Evolutionary conservation across 2,888 invertebrate genomes (phyloP), one percentile per base, ranked within the genome.

Genomic region (Dryadula phaetusa): DNA sequence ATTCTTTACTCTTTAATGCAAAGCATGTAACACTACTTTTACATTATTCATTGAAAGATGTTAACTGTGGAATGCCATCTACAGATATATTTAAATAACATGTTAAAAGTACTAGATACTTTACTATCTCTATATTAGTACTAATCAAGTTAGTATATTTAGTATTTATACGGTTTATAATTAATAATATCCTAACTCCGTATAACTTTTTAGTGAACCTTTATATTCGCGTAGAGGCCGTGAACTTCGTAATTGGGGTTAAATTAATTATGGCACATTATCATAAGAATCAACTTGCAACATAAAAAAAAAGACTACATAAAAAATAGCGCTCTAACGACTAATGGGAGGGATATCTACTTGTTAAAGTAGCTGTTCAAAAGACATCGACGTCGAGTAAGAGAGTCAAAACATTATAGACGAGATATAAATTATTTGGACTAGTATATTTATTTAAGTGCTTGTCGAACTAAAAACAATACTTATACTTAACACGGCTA

Each of bases 261-360:
- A 90, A 91, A 85, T 84, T 85, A 87, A 88, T 90, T 88, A 88
- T 83, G 86, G 76, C 81, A 79, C 76, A 74, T 85, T 84, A 83
- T 78, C 79, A 22, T 7, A 22, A 80, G 74, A 70, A 79, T 71
- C 76, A 79, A 80, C 78, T 74, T 74, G 73, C 74, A 73, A 73
- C 70, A 77, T 75, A 71, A 3, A 22, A 28, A n/a, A 37, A 34
- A 22, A 32, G 37, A 54, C 14, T 8, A 62, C 25, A 28, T 54
- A 37, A 56, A 28, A 40, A 58, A 14, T 32, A 52, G 49, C 42
- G 20, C 8, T 3, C 37, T 46, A 44, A 49, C 37, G 4, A 18
- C 22, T 34, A 47, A 60, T 7, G 10, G 37, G 34, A 40, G 12
- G 25, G 34, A 52, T 34, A 22, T 52, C 44, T 22, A 37, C 18